These are phyloP conservation scores for Amphipyra berbera DNA, from an alignment of 2,888 invertebrate genomes.

Conservation along the genomic window DNA sequence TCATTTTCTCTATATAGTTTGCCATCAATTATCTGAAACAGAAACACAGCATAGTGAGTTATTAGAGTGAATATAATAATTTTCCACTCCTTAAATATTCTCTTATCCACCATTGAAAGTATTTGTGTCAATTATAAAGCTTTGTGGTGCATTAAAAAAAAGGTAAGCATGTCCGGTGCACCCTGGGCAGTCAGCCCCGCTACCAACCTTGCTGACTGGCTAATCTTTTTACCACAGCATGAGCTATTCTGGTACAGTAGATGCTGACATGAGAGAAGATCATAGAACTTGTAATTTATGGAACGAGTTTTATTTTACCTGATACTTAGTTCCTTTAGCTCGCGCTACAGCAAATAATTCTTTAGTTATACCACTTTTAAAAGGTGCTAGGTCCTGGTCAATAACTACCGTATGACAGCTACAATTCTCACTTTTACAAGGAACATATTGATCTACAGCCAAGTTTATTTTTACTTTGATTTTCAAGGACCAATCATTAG, in stretches of 20 bases:
- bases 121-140: no score
- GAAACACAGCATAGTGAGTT: not conserved
- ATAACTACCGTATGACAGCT: slow-evolving; percentile 92
- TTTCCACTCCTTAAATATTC: no score
- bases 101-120: no score
- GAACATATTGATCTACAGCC: slow-evolving; percentile 86
- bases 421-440: slow-evolving; percentile 90
- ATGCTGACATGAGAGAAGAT: no score
- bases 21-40: slow-evolving; percentile 95
- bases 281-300: no score
- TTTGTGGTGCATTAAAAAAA: no score
- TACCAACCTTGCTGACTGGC: no score
- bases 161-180: no score
- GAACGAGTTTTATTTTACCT: slow-evolving; percentile 65
- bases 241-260: no score
- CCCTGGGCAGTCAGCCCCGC: no score
- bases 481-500: slow-evolving; percentile 81
- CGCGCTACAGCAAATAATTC: slow-evolving; percentile 91
- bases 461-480: slow-evolving; percentile 82
- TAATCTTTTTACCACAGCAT: no score
- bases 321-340: slow-evolving; percentile 82
- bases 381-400: slow-evolving; percentile 92
- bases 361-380: slow-evolving; percentile 92
- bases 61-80: not conserved
- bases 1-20: slow-evolving; percentile 94